A percentile compares a stretch with the other conserved stretches of the same genome.
These are phyloP conservation scores for Hyppa rectilinea DNA, from an alignment of 2,888 invertebrate genomes.

Conservation along the genomic window DNA sequence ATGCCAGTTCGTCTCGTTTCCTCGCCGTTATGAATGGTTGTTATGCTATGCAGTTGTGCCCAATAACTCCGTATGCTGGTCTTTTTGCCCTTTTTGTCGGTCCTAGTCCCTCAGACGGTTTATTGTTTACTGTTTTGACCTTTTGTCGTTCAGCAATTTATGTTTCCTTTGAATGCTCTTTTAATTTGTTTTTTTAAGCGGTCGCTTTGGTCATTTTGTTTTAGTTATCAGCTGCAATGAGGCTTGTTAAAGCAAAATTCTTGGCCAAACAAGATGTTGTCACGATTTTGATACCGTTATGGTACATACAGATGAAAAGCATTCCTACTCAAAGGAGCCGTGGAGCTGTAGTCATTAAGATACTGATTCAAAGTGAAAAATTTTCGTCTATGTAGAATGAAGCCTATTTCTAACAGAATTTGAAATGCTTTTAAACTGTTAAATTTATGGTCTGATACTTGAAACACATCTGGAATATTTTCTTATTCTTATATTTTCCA, in stretches of 20 bases:
- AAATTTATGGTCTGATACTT: slow-evolving; percentile 17
- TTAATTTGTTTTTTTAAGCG: slow-evolving; percentile 42
- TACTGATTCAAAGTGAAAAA: slow-evolving; percentile 36
- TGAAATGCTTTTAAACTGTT: slow-evolving; percentile 33
- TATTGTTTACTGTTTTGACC: slow-evolving; percentile 73
- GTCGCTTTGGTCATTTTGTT: slow-evolving; percentile 38
- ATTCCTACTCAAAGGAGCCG: slow-evolving; percentile 59
- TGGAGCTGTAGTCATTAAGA: slow-evolving; percentile 36
- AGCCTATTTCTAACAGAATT: slow-evolving; percentile 26
- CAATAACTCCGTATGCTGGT: slow-evolving; percentile 72
- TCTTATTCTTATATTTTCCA: neutral
- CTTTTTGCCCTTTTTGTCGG: slow-evolving; percentile 74
- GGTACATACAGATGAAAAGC: slow-evolving; percentile 63
- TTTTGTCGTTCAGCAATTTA: slow-evolving; percentile 58
- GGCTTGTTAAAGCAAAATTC: slow-evolving; percentile 53
- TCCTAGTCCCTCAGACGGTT: slow-evolving; percentile 66
- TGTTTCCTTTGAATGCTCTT: slow-evolving; percentile 42
- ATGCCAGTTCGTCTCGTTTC: slow-evolving; percentile 78
- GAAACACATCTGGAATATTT: slow-evolving; percentile 13
- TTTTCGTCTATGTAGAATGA: slow-evolving; percentile 36
- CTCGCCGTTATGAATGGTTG: slow-evolving; percentile 85
- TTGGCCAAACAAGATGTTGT: slow-evolving; percentile 68
- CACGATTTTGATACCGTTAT: slow-evolving; percentile 77
- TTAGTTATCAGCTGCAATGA: slow-evolving; percentile 47
- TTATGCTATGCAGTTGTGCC: slow-evolving; percentile 80